Conservation (phyloP, 2,888 invertebrate species). For the Leucophora obtusa region DNA sequence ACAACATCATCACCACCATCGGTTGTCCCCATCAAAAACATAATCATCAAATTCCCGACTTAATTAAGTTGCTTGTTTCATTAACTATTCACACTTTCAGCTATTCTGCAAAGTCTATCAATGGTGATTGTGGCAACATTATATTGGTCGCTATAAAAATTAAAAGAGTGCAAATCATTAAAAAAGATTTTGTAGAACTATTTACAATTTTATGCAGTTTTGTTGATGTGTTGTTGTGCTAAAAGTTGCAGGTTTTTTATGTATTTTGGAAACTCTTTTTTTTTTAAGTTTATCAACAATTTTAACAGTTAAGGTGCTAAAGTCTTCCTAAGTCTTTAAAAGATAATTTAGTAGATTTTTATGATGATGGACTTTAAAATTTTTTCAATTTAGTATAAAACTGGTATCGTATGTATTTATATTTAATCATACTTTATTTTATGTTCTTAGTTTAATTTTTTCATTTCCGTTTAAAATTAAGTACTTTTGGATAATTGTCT, state of each 20-base stretch:
- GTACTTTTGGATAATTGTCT: not conserved
- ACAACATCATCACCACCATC: not conserved
- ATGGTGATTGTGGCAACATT: slow-evolving; percentile 11
- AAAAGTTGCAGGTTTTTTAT: not conserved
- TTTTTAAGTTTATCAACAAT: not conserved
- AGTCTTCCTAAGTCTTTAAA: slow-evolving; percentile 1
- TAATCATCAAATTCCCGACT: slow-evolving; percentile 36
- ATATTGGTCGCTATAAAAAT: not conserved
- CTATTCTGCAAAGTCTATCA: slow-evolving; percentile 14
- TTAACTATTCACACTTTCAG: slow-evolving; percentile 36
- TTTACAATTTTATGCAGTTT: slow-evolving; percentile 2
- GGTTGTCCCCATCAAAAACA: not conserved
- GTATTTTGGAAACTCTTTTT: not conserved
- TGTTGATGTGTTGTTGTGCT: not conserved
- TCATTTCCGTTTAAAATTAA: not conserved
- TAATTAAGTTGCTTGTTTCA: slow-evolving; percentile 39
- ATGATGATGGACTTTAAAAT: not conserved
- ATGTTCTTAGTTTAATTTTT: not conserved
- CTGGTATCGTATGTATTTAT: too few relatives aligned
- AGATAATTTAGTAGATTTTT: not conserved
- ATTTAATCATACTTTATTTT: too few relatives aligned
- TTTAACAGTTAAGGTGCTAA: slow-evolving; percentile 14
- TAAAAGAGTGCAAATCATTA: slow-evolving; percentile 19
- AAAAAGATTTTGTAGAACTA: slow-evolving; percentile 19
- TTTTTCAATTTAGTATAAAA: too few relatives aligned